These are phyloP conservation scores for Plestiodon gilberti DNA, from an alignment of 2,113 vertebrate genomes.

Conservation along the genomic window DNA sequence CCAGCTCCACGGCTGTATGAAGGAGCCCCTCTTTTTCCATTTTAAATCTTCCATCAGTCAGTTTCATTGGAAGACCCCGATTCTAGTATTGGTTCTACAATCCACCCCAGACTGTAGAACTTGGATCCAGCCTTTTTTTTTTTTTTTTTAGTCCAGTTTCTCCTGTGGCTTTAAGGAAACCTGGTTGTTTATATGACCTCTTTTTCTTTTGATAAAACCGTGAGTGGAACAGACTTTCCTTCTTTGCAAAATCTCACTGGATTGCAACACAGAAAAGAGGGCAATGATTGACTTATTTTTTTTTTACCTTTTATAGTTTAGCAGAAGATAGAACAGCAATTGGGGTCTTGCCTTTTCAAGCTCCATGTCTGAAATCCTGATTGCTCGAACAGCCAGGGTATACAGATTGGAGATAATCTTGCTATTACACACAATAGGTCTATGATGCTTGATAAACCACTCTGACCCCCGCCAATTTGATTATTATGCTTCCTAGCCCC, in stretches of 20 bases:
- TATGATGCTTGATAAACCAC: slow-evolving; percentile 31
- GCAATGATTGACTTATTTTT: slow-evolving; percentile 39
- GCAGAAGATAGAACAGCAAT: slow-evolving; percentile 34
- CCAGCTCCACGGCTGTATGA: too few relatives aligned
- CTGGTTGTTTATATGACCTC: background rate
- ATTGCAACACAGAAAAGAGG: slow-evolving; percentile 37
- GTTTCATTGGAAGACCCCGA: too few relatives aligned
- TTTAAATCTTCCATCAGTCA: too few relatives aligned
- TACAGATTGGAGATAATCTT: slow-evolving; percentile 28
- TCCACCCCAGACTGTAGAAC: too few relatives aligned
- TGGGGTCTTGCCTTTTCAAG: slow-evolving; percentile 51
- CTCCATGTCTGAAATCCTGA: slow-evolving; percentile 6
- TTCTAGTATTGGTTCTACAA: too few relatives aligned
- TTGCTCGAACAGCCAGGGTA: background rate
- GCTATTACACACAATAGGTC: background rate
- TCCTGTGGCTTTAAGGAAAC: background rate
- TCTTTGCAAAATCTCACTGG: slow-evolving; percentile 14
- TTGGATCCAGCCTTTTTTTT: background rate
- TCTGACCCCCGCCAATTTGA: background rate
- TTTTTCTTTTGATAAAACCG: slow-evolving; percentile 22
- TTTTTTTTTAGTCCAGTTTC: background rate
- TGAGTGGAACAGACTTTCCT: background rate
- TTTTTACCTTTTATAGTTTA: slow-evolving; percentile 21
- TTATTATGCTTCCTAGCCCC: background rate
- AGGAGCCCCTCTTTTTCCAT: too few relatives aligned